phyloP scores from a whole-genome alignment of 2,888 invertebrate species.

The Aphrophora alni region DNA sequence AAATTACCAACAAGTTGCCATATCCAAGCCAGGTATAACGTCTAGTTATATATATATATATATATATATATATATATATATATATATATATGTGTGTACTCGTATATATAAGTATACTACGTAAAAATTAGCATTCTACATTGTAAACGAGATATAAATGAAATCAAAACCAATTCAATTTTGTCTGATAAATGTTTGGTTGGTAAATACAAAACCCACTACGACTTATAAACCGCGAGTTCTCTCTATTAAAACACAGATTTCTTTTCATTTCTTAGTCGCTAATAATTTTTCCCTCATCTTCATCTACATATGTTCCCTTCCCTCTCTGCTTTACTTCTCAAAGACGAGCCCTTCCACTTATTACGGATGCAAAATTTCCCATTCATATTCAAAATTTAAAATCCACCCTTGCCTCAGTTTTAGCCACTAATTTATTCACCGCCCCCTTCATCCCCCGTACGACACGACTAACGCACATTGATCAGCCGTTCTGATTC shows the following conservation, averaged over 20 bases:
- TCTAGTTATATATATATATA: too few species aligned
- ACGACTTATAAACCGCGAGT: too few species aligned
- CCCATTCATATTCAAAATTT: slow-evolving; percentile 91
- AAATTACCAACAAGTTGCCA: too few species aligned
- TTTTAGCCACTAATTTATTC: slow-evolving; percentile 78
- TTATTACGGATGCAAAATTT: slow-evolving; percentile 87
- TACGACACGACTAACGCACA: neutral
- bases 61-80: too few species aligned
- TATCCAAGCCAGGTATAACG: too few species aligned
- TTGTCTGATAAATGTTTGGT: too few species aligned
- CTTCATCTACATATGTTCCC: slow-evolving; percentile 38
- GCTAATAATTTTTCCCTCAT: neutral
- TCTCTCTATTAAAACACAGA: neutral
- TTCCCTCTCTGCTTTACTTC: neutral
- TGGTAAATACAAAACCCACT: too few species aligned
- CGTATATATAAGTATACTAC: too few species aligned
- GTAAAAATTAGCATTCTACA: too few species aligned
- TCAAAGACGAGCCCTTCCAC: slow-evolving; percentile 52
- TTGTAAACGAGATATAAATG: too few species aligned
- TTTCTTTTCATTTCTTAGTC: neutral
- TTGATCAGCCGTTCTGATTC: neutral
- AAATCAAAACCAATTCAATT: too few species aligned
- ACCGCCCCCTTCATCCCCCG: slow-evolving; percentile 54
- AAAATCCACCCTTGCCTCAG: slow-evolving; percentile 67
- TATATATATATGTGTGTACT: too few species aligned